Evolutionary conservation across 2,797 vertebrate species (phyloP), one percentile per base, ranked within the genome.

Genomic region (Vespertilio murinus): DNA sequence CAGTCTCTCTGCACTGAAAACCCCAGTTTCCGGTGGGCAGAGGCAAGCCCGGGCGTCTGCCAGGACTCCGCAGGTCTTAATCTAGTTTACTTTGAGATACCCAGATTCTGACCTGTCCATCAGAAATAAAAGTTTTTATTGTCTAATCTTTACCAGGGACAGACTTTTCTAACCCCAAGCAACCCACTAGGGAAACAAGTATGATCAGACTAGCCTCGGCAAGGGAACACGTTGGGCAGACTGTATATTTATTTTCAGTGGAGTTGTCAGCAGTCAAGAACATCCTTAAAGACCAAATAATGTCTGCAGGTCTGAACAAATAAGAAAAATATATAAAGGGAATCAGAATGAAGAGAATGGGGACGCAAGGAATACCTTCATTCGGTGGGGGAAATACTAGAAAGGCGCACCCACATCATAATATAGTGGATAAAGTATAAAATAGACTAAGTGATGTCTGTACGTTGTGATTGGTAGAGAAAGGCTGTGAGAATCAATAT

Each of bases 11-110:
- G 71, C 59, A 87, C 71, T 1, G 6, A 96, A 88, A 94, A 38
- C 45, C 78, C 83, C 84, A 10, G 42, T 69, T 96, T 97, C 94
- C 96, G 90, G 96, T 56, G n/a, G 93, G 22, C 56, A 84, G 54
- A 95, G 84, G 88, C 85, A 96, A 91, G 94, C 78, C 95, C 42
- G 35, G 95, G 61, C 92, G 61, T 92, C 71, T 56, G 11, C 65
- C 18, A 71, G 88, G 69, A 79, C 90, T 49, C 45, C 30, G 5
- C 47, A 87, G 6, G 20, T 70, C 71, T 30, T 35, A 61, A 84
- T 87, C 84, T 78, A 30, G 18, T 74, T 87, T 80, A 30, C 3
- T 33, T 4, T 65, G n/a, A 88, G 30, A 61, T 35, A 30, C 25
- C 49, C 5, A 38, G 17, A 61, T 56, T 94, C 64, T 82, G 35